These are phyloP conservation scores for Leptinotarsa lineolata DNA, from an alignment of 1,140 invertebrate species.

Conservation along the genomic window DNA sequence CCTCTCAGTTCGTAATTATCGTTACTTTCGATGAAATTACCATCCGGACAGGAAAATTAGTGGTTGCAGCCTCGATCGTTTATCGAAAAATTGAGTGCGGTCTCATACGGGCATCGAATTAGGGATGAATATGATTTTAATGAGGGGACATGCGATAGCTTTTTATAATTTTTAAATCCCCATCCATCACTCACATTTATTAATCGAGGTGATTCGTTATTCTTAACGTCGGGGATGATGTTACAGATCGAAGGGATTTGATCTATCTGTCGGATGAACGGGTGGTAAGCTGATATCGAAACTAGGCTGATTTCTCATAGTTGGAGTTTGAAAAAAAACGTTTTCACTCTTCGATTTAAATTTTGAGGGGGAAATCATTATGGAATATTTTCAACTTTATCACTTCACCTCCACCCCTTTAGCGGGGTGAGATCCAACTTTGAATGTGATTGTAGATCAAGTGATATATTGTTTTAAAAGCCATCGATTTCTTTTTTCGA, in stretches of 20 bases:
- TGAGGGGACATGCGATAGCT: not conserved
- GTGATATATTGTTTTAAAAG: too few relatives aligned
- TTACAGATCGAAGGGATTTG: not conserved
- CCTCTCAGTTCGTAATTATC: slow-evolving; percentile 8
- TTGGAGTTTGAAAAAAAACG: too few relatives aligned
- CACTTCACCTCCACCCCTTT: too few relatives aligned
- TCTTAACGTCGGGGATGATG: not conserved
- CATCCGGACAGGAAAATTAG: slow-evolving; percentile 14
- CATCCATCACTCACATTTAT: slow-evolving; percentile 5
- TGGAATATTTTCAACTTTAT: too few relatives aligned
- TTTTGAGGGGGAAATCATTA: too few relatives aligned
- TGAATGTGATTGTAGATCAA: too few relatives aligned
- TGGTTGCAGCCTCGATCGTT: slow-evolving; percentile 1
- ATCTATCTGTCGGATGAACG: too few relatives aligned
- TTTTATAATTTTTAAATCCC: slow-evolving; percentile 2
- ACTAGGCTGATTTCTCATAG: too few relatives aligned
- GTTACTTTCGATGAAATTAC: slow-evolving; percentile 13
- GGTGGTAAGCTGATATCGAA: too few relatives aligned
- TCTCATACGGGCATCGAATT: slow-evolving; percentile 19
- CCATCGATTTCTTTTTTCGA: too few relatives aligned
- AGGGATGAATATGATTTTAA: slow-evolving; percentile 16
- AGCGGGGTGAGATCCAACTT: too few relatives aligned
- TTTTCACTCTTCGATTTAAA: too few relatives aligned
- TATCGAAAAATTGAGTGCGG: slow-evolving; percentile 8
- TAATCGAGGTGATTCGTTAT: slow-evolving; percentile 11